phyloP scores from a whole-genome alignment of 2,888 invertebrate genomes.

The Netelia melanura region DNA sequence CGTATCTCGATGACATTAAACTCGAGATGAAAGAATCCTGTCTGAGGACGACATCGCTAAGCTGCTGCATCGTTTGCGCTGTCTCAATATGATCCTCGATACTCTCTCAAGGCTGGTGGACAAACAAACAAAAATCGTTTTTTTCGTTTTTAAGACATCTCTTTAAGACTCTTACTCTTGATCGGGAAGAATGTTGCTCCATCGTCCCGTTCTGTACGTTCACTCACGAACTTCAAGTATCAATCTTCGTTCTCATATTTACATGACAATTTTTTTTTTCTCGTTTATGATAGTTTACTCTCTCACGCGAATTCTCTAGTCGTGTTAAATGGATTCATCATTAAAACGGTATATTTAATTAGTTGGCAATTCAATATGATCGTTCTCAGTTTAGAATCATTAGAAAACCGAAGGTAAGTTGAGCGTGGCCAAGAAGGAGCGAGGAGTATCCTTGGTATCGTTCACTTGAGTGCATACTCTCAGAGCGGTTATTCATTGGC shows the following conservation, averaged over 20 bases:
- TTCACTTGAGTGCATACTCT: conserved; percentile 30
- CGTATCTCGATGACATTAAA: neutral
- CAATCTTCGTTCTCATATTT: too few relatives aligned
- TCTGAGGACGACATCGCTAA: neutral
- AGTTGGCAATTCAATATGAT: conserved; percentile 18
- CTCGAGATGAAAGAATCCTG: neutral
- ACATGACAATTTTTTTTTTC: too few relatives aligned
- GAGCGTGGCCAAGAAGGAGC: conserved; percentile 11
- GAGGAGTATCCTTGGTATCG: conserved; percentile 20
- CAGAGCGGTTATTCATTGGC: conserved; percentile 30
- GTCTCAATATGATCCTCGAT: conserved; percentile 22
- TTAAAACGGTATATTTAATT: conserved; percentile 4
- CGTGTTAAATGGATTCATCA: neutral
- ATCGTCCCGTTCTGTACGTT: conserved; percentile 25
- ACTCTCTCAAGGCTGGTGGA: conserved; percentile 15
- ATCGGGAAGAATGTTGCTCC: conserved; percentile 42
- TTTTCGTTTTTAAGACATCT: conserved; percentile 19
- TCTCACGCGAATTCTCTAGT: neutral
- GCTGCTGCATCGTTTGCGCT: conserved; percentile 56
- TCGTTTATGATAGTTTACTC: too few relatives aligned
- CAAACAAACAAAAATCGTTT: neutral
- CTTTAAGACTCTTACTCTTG: conserved; percentile 1
- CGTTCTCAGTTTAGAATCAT: neutral
- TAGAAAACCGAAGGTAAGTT: conserved; percentile 52
- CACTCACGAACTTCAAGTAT: neutral